Evolutionary conservation across 2,888 invertebrate species (phyloP).

Genomic region (Sarcophaga caerulescens): DNA sequence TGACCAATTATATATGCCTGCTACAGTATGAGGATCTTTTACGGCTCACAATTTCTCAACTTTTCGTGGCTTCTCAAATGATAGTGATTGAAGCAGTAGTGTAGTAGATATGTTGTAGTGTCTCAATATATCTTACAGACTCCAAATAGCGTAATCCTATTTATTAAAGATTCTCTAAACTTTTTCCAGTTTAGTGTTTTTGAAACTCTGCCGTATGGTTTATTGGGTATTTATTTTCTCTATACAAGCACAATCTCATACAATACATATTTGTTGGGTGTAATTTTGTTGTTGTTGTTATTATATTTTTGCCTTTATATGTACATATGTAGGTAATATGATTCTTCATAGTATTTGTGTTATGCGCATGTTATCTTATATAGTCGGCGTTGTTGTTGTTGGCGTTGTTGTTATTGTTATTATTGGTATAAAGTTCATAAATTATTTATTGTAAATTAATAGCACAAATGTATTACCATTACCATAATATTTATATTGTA

Average conservation of each 20-base stretch:
- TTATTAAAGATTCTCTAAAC: too few species aligned
- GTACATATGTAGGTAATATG: background rate
- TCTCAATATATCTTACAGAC: too few species aligned
- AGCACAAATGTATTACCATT: background rate
- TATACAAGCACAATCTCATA: background rate
- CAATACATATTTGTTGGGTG: too few species aligned
- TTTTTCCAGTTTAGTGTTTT: too few species aligned
- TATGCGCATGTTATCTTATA: constrained; percentile 15
- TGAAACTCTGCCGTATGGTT: background rate
- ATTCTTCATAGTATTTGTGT: background rate
- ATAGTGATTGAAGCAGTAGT: too few species aligned
- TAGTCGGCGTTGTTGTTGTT: background rate
- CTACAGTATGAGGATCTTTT: too few species aligned
- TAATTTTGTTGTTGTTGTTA: too few species aligned
- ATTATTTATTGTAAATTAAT: constrained; percentile 1
- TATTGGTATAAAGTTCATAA: constrained; percentile 2
- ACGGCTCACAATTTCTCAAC: too few species aligned
- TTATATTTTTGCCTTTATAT: background rate
- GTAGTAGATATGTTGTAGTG: too few species aligned
- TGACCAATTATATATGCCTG: too few species aligned
- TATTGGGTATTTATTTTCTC: background rate
- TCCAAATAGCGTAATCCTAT: too few species aligned
- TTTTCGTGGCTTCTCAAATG: too few species aligned
- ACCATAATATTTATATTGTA: background rate
- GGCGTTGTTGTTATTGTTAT: background rate